A percentile compares a stretch with the other conserved stretches of the same genome.
Conservation (phyloP, 2,888 invertebrate species). For the Elysia crispata region DNA sequence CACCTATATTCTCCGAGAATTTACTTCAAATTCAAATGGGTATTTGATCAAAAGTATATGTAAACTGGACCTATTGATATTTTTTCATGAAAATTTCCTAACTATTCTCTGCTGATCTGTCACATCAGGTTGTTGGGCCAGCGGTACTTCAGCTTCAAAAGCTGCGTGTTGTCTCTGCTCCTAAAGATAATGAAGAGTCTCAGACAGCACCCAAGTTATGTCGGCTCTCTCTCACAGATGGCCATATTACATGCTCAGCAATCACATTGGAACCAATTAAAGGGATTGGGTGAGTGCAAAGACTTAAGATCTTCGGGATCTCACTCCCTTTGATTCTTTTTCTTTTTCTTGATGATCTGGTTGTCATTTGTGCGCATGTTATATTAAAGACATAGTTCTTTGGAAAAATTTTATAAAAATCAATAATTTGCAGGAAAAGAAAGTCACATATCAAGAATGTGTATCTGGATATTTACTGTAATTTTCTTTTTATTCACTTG, state of each 20-base stretch:
- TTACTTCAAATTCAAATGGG: neutral
- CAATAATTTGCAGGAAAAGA: too few relatives aligned
- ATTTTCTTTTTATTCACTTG: too few relatives aligned
- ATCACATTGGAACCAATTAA: slow-evolving; percentile 87
- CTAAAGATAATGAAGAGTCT: slow-evolving; percentile 90
- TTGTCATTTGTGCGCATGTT: too few relatives aligned
- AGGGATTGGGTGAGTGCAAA: slow-evolving; percentile 69
- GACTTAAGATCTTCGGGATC: too few relatives aligned
- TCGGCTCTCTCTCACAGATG: slow-evolving; percentile 90
- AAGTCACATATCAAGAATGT: too few relatives aligned
- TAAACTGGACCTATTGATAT: neutral
- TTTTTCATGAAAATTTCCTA: neutral
- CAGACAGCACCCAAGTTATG: slow-evolving; percentile 87
- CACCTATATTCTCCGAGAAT: too few relatives aligned
- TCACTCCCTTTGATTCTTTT: too few relatives aligned
- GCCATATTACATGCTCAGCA: slow-evolving; percentile 86
- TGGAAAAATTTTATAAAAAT: too few relatives aligned
- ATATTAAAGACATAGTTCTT: too few relatives aligned
- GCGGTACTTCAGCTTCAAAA: slow-evolving; percentile 91
- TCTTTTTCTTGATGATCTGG: too few relatives aligned
- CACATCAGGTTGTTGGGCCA: slow-evolving; percentile 79
- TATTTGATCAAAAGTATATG: neutral
- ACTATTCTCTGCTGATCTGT: neutral
- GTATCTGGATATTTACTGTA: too few relatives aligned
- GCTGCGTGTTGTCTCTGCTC: slow-evolving; percentile 91